Percentiles rank a stretch among this genome's conserved stretches.
These are phyloP conservation scores for Thunnus albacares DNA, from an alignment of 2,797 vertebrate genomes.

Conservation along the genomic window DNA sequence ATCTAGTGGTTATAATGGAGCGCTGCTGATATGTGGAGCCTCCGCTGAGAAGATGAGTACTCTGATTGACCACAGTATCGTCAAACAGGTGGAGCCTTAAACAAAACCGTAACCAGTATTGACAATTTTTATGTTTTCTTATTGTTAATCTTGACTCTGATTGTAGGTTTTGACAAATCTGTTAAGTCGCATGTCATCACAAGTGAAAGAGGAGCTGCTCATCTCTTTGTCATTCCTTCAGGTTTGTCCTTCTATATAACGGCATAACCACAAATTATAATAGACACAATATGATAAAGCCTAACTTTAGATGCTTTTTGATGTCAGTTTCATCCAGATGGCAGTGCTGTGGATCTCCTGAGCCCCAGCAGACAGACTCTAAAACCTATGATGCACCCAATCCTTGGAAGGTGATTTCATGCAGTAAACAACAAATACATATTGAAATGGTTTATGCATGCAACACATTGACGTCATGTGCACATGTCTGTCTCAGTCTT, in stretches of 20 bases:
- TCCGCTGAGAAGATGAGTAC: slow-evolving; percentile 59
- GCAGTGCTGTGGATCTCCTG: slow-evolving; percentile 86
- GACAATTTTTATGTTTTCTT: not conserved
- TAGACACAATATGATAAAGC: not conserved
- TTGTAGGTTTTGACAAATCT: slow-evolving; percentile 82
- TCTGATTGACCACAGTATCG: slow-evolving; percentile 70
- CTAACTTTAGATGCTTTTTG: slow-evolving; percentile 27
- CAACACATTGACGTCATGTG: not conserved
- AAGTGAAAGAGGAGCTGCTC: slow-evolving; percentile 61
- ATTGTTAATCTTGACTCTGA: slow-evolving; percentile 5
- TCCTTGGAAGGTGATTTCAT: slow-evolving; percentile 86
- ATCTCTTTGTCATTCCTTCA: slow-evolving; percentile 87
- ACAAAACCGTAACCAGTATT: not conserved
- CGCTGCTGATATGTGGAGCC: slow-evolving; percentile 85
- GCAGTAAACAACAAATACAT: not conserved
- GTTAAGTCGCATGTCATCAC: slow-evolving; percentile 77
- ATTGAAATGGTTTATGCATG: not conserved
- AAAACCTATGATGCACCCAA: slow-evolving; percentile 76
- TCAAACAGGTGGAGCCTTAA: slow-evolving; percentile 82
- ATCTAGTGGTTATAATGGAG: slow-evolving; percentile 82
- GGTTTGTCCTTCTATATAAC: slow-evolving; percentile 77
- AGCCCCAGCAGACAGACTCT: slow-evolving; percentile 67
- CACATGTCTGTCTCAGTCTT: slow-evolving; percentile 75
- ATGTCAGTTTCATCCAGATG: slow-evolving; percentile 84
- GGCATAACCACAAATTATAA: not conserved